Conservation (phyloP, 2,113 vertebrate genomes). For the Todiramphus chloris region DNA sequence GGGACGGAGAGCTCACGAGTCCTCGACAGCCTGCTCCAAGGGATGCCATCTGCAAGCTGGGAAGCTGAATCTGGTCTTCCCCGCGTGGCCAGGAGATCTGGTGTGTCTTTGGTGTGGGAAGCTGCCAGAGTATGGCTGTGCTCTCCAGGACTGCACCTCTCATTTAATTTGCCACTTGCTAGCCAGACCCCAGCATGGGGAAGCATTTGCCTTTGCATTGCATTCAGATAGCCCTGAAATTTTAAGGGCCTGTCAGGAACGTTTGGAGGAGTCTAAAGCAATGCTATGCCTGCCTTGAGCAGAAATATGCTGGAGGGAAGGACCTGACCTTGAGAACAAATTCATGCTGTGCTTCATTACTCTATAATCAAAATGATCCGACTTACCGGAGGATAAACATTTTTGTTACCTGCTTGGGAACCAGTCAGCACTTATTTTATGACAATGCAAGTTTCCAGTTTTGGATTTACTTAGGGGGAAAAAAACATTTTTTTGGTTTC, state of each 20-base stretch:
- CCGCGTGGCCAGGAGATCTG: not conserved
- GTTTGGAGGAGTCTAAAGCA: not conserved
- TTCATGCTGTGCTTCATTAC: not conserved
- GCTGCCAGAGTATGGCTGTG: not conserved
- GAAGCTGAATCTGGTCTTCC: not conserved
- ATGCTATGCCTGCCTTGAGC: not conserved
- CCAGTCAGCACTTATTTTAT: constrained; percentile 1
- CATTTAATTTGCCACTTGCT: not conserved
- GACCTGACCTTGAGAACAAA: not conserved
- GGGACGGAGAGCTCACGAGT: not conserved
- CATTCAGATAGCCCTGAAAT: not conserved
- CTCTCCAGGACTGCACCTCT: not conserved
- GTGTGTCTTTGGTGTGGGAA: not conserved
- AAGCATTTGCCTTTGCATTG: not conserved
- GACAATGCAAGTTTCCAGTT: constrained; percentile 27
- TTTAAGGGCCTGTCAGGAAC: not conserved
- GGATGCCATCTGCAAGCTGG: not conserved
- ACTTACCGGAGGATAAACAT: not conserved
- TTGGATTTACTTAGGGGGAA: not conserved
- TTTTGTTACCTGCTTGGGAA: constrained; percentile 39
- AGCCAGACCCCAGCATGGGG: not conserved
- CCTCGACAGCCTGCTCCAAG: not conserved
- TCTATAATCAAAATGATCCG: not conserved
- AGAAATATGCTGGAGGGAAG: not conserved
- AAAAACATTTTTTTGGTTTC: not conserved